Base-by-base conservation (phyloP, 2,888 invertebrate species). In the Ceraclea dissimilis region DNA sequence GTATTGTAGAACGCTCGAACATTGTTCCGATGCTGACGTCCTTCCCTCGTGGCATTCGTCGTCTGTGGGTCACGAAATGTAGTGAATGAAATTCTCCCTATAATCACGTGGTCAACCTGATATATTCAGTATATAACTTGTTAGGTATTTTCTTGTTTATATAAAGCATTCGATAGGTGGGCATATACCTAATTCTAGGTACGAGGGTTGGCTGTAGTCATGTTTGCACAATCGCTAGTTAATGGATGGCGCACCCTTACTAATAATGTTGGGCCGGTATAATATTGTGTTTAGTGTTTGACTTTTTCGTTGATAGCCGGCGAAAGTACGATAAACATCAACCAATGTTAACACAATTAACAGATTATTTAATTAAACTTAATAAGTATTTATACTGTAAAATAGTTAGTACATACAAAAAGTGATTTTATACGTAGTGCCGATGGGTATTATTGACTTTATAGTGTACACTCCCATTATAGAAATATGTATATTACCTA, bases 241-340 rank as follows among this genome's bases (percentile, higher is more conserved):
- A 46, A 54, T 54, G 54, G 33, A 19, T 26, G 60, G 48, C 54
- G 57, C 73, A 72, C 63, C 68, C 49, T 16, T 26, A n/a, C n/a
- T n/a, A n/a, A 47, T 54, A 51, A 54, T 51, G 47, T 31, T 22
- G 31, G 43, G 18, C 49, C 52, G 50, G 54, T 53, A 51, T 31
- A 26, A 26, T 26, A 10, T 16, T 16, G 39, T 39, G 39, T 39
- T 39, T 16, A 39, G 33, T 58, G 54, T 58, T 58, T 58, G 54
- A 31, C 51, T 51, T 51, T 57, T 57, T 26, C 34, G 34, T 26
- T 26, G 26, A 26, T 46, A 39, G 16, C 16, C 51, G 21, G 34
- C 47, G 51, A 49, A 52, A 52, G 21, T 19, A 2, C 22, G 19
- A 8, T 16, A 13, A 4, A 8, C 48, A 46, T 19, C 11, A 31